Percentiles rank a stretch among this genome's conserved stretches.
Conservation (phyloP, 2,888 invertebrate genomes). For the Mamestra brassicae region DNA sequence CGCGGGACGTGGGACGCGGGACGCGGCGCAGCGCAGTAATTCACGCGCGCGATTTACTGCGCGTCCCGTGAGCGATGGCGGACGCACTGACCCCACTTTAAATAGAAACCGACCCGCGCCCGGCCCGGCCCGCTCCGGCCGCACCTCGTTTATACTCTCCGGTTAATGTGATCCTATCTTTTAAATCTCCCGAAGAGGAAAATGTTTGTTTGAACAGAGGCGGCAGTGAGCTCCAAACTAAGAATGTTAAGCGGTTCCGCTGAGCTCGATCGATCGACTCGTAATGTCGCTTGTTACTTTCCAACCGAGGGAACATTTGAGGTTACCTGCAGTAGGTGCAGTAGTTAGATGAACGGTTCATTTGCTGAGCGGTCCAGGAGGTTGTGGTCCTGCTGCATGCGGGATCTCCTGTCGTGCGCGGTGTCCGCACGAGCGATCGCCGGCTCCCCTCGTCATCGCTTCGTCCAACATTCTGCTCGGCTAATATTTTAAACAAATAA, state of each 20-base stretch:
- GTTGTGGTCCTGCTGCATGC: neutral
- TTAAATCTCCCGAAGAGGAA: slow-evolving; percentile 77
- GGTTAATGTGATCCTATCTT: slow-evolving; percentile 86
- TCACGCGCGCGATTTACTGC: slow-evolving; percentile 80
- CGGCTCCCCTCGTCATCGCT: slow-evolving; percentile 30
- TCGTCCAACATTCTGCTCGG: slow-evolving; percentile 39
- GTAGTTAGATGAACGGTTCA: slow-evolving; percentile 40
- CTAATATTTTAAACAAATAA: slow-evolving; percentile 57
- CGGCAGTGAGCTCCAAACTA: slow-evolving; percentile 31
- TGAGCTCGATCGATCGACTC: slow-evolving; percentile 17
- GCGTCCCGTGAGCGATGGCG: slow-evolving; percentile 74
- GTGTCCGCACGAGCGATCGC: slow-evolving; percentile 41
- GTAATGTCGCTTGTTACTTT: slow-evolving; percentile 27
- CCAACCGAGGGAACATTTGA: slow-evolving; percentile 35
- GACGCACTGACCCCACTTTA: slow-evolving; percentile 77
- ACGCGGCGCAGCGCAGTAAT: slow-evolving; percentile 70
- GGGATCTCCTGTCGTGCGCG: neutral
- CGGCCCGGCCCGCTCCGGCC: slow-evolving; percentile 53
- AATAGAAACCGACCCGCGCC: slow-evolving; percentile 72
- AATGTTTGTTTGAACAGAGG: slow-evolving; percentile 41
- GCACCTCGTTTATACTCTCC: slow-evolving; percentile 80
- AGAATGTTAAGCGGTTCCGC: slow-evolving; percentile 2
- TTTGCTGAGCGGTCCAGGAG: slow-evolving; percentile 39
- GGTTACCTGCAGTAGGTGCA: slow-evolving; percentile 14
- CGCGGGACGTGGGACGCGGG: slow-evolving; percentile 35